phyloP scores from a whole-genome alignment of 2,113 vertebrate genomes.

The Cariama cristata region DNA sequence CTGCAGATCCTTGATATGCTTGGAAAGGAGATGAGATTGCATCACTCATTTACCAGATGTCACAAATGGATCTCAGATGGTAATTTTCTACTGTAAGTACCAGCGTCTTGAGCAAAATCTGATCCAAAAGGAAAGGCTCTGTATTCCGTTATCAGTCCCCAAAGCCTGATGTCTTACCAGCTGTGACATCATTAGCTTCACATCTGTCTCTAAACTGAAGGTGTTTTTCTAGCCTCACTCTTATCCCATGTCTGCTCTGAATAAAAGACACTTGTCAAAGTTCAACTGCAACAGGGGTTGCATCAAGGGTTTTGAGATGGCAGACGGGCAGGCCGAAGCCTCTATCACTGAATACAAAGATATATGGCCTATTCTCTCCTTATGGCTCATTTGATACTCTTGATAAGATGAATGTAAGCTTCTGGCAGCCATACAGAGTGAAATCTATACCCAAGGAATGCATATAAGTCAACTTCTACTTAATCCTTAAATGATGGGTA shows the following conservation, averaged over 20 bases:
- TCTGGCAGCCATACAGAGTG: conserved; percentile 38
- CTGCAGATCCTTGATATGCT: neutral
- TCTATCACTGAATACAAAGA: neutral
- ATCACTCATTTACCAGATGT: conserved; percentile 1
- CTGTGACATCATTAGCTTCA: conserved; percentile 31
- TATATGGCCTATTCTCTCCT: conserved; percentile 18
- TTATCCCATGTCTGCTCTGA: neutral
- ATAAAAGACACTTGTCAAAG: conserved; percentile 37
- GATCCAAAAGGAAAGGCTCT: neutral
- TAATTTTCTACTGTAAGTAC: neutral
- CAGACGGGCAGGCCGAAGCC: neutral
- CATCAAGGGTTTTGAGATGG: neutral
- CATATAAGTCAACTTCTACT: conserved; percentile 47
- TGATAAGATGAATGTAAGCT: conserved; percentile 24
- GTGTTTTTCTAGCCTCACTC: neutral
- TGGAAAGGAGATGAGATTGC: neutral
- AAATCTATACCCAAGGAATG: conserved; percentile 46
- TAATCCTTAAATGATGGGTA: conserved; percentile 39
- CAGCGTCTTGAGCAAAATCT: conserved; percentile 20
- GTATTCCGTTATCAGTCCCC: neutral
- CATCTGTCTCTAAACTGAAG: conserved; percentile 44
- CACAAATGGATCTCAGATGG: conserved; percentile 30
- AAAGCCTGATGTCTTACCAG: conserved; percentile 19
- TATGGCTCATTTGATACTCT: conserved; percentile 39
- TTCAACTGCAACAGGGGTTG: neutral